These are phyloP conservation scores for Brachionus manjavacas DNA, from an alignment of 1,140 invertebrate species.

Conservation along the genomic window DNA sequence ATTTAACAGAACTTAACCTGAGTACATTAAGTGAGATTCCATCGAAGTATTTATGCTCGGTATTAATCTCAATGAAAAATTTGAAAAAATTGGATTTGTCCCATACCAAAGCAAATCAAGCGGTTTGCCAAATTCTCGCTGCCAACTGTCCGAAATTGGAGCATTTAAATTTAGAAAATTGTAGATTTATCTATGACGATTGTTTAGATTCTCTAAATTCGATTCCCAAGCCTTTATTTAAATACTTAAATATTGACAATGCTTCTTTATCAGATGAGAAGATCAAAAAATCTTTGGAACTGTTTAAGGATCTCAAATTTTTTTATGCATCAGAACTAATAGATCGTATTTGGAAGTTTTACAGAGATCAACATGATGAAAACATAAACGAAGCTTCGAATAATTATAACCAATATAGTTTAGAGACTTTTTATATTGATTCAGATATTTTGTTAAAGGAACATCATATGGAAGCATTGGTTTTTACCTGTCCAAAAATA, in stretches of 20 bases:
- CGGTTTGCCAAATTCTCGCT: not conserved
- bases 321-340: not conserved
- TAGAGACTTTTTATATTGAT: not conserved
- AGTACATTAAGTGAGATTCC: not conserved
- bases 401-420: not conserved
- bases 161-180: constrained; percentile 15
- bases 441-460: constrained; percentile 13
- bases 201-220: not conserved
- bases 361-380: not conserved
- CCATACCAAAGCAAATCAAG: not conserved
- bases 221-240: not conserved
- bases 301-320: not conserved
- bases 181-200: constrained; percentile 22
- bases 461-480: not conserved
- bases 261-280: not conserved
- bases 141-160: constrained; percentile 1
- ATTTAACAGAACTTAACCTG: constrained; percentile 18
- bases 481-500: constrained; percentile 18
- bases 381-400: not conserved
- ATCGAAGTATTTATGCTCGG: not conserved
- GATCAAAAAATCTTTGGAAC: constrained; percentile 1
- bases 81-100: constrained; percentile 16
- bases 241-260: constrained; percentile 24
- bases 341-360: not conserved
- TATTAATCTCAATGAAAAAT: constrained; percentile 7